Conservation (phyloP, 1,140 invertebrate species). For the Aporrectodea caliginosa region DNA sequence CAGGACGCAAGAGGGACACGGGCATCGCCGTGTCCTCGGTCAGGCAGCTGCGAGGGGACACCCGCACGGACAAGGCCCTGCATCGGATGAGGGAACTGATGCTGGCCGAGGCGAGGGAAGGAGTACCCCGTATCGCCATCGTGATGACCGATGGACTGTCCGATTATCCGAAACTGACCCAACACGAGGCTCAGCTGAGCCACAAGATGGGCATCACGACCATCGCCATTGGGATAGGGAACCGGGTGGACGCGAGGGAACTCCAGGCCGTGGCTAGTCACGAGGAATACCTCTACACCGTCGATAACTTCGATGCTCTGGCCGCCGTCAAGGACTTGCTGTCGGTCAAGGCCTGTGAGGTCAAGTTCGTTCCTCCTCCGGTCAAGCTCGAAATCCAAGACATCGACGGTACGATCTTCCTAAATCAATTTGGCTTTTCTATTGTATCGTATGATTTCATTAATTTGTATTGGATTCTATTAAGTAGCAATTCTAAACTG, state of each 20-base stretch:
- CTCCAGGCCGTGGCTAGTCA: neutral
- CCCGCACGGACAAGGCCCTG: neutral
- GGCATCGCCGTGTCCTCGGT: neutral
- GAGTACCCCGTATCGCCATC: slow-evolving; percentile 24
- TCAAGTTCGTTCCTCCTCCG: neutral
- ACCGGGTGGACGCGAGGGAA: neutral
- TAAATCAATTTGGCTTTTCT: too few relatives aligned
- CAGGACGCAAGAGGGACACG: neutral
- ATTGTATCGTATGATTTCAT: too few relatives aligned
- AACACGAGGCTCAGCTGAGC: neutral
- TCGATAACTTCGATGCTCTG: neutral
- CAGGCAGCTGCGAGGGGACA: slow-evolving; percentile 7
- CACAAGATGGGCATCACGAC: neutral
- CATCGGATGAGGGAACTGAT: neutral
- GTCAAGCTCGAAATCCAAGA: too few relatives aligned
- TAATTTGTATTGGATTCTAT: too few relatives aligned
- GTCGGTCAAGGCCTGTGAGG: neutral
- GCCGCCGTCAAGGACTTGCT: neutral
- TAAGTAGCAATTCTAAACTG: too few relatives aligned
- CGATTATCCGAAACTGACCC: neutral
- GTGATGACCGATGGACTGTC: slow-evolving; percentile 30
- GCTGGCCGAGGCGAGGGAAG: neutral
- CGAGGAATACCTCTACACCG: neutral
- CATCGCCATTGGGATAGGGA: neutral
- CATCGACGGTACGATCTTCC: too few relatives aligned